Evolutionary conservation across 2,113 vertebrate genomes (phyloP).

Genomic region (Engystomops pustulosus): DNA sequence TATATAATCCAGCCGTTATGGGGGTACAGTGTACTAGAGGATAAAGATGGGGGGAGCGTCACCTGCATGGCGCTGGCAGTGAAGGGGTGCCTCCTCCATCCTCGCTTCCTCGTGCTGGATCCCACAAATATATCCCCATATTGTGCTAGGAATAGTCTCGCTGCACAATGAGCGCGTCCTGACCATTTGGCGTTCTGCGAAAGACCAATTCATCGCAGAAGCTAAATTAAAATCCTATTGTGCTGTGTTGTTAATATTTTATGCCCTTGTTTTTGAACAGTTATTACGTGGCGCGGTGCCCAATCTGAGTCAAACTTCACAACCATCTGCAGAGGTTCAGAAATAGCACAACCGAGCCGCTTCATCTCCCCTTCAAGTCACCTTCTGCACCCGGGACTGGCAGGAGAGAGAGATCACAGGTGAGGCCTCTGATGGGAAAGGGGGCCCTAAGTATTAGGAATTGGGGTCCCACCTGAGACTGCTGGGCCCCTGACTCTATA

Average conservation of each 20-base stretch:
- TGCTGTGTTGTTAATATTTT: slow-evolving; percentile 64
- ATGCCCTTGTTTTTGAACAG: slow-evolving; percentile 67
- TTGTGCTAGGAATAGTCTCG: slow-evolving; percentile 66
- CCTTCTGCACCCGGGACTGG: slow-evolving; percentile 25
- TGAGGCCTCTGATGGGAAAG: no score
- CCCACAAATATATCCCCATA: slow-evolving; percentile 56
- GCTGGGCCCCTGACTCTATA: no score
- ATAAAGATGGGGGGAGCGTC: no score
- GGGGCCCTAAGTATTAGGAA: not conserved
- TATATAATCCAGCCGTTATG: no score
- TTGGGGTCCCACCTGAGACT: not conserved
- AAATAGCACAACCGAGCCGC: slow-evolving; percentile 45
- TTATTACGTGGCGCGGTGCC: slow-evolving; percentile 65
- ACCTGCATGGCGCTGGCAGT: not conserved
- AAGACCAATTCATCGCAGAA: slow-evolving; percentile 64
- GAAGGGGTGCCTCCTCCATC: not conserved
- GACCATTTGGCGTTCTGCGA: slow-evolving; percentile 62
- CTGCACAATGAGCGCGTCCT: slow-evolving; percentile 50
- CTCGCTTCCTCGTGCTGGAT: not conserved
- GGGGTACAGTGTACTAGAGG: no score
- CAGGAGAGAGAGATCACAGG: not conserved
- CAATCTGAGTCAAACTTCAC: slow-evolving; percentile 42
- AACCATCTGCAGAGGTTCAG: slow-evolving; percentile 22
- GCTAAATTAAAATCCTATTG: slow-evolving; percentile 70
- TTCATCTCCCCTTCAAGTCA: slow-evolving; percentile 39